Conservation (phyloP, 2,113 vertebrate species). For the Prunella himalayana region DNA sequence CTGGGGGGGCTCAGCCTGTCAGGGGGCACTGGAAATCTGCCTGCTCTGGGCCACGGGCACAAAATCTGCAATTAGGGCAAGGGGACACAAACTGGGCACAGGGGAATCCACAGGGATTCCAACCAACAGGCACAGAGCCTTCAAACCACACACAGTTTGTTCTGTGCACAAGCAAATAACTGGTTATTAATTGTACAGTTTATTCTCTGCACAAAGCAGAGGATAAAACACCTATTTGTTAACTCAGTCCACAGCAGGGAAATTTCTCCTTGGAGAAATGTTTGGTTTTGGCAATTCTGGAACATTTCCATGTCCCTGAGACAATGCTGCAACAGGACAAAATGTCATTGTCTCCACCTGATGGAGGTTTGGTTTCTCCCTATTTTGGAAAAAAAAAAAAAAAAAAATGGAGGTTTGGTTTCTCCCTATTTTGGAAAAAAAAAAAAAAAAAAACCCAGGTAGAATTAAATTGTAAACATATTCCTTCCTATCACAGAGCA, state of each 20-base stretch:
- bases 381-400: background rate
- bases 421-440: background rate
- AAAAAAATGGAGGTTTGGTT: background rate
- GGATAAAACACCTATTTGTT: background rate
- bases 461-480: background rate
- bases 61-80: background rate
- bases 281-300: background rate
- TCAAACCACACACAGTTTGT: background rate
- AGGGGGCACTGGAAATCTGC: background rate
- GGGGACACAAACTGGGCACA: background rate
- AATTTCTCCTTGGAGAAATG: background rate
- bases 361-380: background rate
- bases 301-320: background rate
- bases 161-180: too few relatives aligned
- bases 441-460: too few relatives aligned
- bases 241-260: accelerated
- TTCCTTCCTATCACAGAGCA: too few relatives aligned
- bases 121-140: background rate
- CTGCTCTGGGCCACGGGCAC: background rate
- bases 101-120: background rate
- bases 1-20: background rate
- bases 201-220: background rate
- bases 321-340: accelerated
- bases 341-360: background rate
- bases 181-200: too few relatives aligned